phyloP scores from a whole-genome alignment of 1,140 invertebrate genomes.

The Drosophila chauvacae region DNA sequence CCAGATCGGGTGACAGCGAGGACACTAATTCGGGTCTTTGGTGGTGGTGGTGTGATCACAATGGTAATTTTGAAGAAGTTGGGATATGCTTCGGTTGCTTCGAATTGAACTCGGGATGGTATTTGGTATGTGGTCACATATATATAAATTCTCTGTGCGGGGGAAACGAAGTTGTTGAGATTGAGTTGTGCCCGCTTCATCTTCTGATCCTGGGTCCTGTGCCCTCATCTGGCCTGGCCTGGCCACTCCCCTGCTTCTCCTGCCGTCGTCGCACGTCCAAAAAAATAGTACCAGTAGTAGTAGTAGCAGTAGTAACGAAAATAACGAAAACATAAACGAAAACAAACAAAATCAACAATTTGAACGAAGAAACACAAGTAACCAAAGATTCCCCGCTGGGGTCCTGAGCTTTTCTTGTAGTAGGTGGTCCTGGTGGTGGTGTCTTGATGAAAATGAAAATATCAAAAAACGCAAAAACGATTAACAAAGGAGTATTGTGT shows the following conservation, averaged over 20 bases:
- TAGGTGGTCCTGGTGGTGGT: not conserved
- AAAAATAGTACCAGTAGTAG: constrained; percentile 10
- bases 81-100: constrained; percentile 18
- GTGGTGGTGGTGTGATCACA: constrained; percentile 16
- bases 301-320: constrained; percentile 6
- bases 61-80: constrained; percentile 18
- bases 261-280: constrained; percentile 14
- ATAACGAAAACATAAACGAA: constrained; percentile 30
- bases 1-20: constrained; percentile 14
- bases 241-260: not conserved
- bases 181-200: constrained; percentile 1
- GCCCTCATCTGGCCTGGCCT: constrained; percentile 1
- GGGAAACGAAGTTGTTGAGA: constrained; percentile 7
- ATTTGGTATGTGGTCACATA: constrained; percentile 9
- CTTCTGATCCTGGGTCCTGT: constrained; percentile 2
- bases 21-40: constrained; percentile 17
- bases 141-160: not conserved
- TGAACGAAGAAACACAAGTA: constrained; percentile 36
- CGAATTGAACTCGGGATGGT: constrained; percentile 11
- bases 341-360: constrained; percentile 47
- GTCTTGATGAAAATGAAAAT: constrained; percentile 3
- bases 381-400: constrained; percentile 3
- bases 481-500: constrained; percentile 5
- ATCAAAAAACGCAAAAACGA: not conserved
- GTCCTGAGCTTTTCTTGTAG: not conserved